Evolutionary conservation across 2,113 vertebrate genomes (phyloP).

Genomic region (Dissostichus mawsoni): DNA sequence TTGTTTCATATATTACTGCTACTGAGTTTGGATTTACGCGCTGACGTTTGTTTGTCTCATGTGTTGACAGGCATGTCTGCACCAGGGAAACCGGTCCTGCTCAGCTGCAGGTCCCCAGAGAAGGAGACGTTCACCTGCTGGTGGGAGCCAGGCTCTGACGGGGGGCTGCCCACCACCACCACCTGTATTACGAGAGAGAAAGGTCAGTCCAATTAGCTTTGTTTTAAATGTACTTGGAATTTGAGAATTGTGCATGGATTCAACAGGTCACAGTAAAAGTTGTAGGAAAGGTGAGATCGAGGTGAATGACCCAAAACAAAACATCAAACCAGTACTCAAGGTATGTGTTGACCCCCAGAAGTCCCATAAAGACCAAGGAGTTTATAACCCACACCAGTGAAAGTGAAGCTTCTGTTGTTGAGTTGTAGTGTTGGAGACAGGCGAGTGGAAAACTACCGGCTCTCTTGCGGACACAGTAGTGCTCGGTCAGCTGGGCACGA

Average conservation of each 20-base stretch:
- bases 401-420: background rate
- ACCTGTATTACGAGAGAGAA: slow-evolving; percentile 88
- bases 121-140: slow-evolving; percentile 95
- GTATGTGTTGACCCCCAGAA: background rate
- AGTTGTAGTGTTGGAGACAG: background rate
- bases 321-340: background rate
- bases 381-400: background rate
- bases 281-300: background rate
- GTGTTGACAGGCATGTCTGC: slow-evolving; percentile 83
- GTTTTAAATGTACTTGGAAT: background rate
- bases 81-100: slow-evolving; percentile 88
- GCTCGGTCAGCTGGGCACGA: slow-evolving; percentile 29
- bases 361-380: background rate
- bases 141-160: slow-evolving; percentile 90
- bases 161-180: slow-evolving; percentile 88
- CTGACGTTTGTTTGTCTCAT: slow-evolving; percentile 32
- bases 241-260: background rate
- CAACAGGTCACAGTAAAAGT: background rate
- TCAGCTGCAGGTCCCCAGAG: slow-evolving; percentile 88
- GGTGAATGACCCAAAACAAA: background rate
- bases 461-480: slow-evolving; percentile 14
- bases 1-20: background rate
- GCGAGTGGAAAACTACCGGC: slow-evolving; percentile 61
- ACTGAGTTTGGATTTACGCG: background rate
- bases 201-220: slow-evolving; percentile 73